A percentile compares a stretch with the other conserved stretches of the same genome.
Conservation (phyloP, 2,888 invertebrate species). For the Cerastoderma edule region DNA sequence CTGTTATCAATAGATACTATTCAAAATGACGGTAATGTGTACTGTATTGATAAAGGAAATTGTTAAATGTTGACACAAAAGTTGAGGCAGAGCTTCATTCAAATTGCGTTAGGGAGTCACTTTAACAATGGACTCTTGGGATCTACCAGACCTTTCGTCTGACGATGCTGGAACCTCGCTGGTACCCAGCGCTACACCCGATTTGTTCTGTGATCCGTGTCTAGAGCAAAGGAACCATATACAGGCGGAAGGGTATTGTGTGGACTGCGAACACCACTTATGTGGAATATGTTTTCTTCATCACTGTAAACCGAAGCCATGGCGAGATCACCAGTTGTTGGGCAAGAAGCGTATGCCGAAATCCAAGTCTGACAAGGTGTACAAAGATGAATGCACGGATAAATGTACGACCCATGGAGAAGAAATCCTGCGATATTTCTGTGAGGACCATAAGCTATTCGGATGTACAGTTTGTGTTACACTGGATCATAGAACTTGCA, state of each 20-base stretch:
- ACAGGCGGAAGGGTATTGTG: slow-evolving; percentile 19
- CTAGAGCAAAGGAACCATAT: not conserved
- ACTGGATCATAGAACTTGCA: slow-evolving; percentile 20
- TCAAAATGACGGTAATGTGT: no score
- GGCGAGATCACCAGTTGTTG: slow-evolving; percentile 15
- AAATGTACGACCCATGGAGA: not conserved
- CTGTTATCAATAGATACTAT: no score
- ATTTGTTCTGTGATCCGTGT: slow-evolving; percentile 4
- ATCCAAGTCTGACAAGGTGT: not conserved
- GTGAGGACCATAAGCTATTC: slow-evolving; percentile 19
- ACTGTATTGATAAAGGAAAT: no score
- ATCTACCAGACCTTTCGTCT: not conserved
- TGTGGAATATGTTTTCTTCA: slow-evolving; percentile 21
- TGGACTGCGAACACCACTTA: slow-evolving; percentile 18
- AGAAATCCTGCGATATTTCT: slow-evolving; percentile 23
- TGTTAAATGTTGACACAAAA: no score
- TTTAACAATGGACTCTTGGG: not conserved
- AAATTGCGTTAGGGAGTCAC: no score
- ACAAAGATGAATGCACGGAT: slow-evolving; percentile 9
- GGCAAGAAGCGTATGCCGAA: slow-evolving; percentile 13
- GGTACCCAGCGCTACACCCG: not conserved
- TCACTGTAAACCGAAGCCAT: slow-evolving; percentile 24
- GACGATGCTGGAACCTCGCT: not conserved
- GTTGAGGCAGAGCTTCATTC: no score
- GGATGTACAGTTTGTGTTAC: slow-evolving; percentile 25